Evolutionary conservation across 2,888 invertebrate genomes (phyloP).

Genomic region (Eumerus sabulonum): DNA sequence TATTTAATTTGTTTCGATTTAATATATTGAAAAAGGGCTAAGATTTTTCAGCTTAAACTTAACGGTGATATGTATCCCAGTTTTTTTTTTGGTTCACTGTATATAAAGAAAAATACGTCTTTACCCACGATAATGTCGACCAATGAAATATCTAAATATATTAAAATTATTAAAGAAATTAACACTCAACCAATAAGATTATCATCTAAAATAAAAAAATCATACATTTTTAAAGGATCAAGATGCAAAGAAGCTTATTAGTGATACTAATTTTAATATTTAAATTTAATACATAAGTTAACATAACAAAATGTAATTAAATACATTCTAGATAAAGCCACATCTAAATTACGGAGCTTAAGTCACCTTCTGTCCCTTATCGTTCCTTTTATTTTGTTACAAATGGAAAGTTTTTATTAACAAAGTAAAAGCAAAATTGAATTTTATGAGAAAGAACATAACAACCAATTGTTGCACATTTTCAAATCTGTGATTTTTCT

Average conservation of each 20-base stretch:
- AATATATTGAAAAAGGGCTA: too few species aligned
- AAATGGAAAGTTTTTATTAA: conserved; percentile 53
- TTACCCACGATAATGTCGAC: conserved; percentile 53
- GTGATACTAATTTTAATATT: conserved; percentile 78
- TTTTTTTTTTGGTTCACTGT: too few species aligned
- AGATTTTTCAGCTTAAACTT: too few species aligned
- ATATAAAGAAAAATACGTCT: conserved; percentile 6
- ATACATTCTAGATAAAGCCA: too few species aligned
- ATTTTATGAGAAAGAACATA: conserved; percentile 45
- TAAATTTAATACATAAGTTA: conserved; percentile 32
- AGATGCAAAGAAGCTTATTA: conserved; percentile 75
- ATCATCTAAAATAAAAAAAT: conserved; percentile 37
- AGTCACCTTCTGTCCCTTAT: conserved; percentile 27
- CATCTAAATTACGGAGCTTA: neutral
- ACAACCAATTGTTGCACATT: conserved; percentile 66
- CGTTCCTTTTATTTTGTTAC: conserved; percentile 20
- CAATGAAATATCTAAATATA: conserved; percentile 47
- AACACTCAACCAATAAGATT: too few species aligned
- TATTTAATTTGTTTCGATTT: too few species aligned
- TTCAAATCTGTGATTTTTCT: conserved; percentile 69
- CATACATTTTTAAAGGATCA: conserved; percentile 25
- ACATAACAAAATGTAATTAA: conserved; percentile 7
- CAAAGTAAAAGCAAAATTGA: conserved; percentile 1
- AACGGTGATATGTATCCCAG: too few species aligned
- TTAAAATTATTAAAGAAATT: conserved; percentile 19